Conservation (phyloP, 2,797 vertebrate species). For the Hemibagrus guttatus region DNA sequence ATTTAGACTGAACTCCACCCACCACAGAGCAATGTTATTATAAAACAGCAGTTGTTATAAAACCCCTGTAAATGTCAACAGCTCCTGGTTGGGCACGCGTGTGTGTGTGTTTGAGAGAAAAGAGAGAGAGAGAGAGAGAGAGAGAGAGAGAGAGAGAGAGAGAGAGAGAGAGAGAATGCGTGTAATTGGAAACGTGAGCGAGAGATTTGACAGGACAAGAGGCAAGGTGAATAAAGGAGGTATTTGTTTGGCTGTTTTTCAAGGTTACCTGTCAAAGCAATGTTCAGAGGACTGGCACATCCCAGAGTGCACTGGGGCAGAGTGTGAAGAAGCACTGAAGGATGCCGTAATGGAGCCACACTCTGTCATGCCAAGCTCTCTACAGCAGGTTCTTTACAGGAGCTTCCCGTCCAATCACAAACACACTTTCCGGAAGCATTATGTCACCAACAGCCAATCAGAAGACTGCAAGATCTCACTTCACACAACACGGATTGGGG, state of each 20-base stretch:
- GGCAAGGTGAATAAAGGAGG: constrained; percentile 5
- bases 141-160: neutral
- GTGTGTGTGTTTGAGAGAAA: constrained; percentile 4
- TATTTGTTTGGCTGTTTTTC: constrained; percentile 25
- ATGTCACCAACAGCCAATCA: constrained; percentile 78
- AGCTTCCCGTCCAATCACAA: constrained; percentile 65
- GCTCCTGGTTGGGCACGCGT: neutral
- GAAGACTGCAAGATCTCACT: constrained; percentile 61
- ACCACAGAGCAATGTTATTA: constrained; percentile 26
- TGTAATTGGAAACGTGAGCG: neutral
- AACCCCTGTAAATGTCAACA: constrained; percentile 26
- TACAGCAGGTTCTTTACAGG: constrained; percentile 67
- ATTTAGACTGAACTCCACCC: constrained; percentile 38
- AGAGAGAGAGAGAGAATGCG: neutral
- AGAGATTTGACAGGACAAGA: constrained; percentile 12
- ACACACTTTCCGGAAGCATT: constrained; percentile 67
- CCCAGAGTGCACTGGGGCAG: constrained; percentile 34
- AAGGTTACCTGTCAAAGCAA: constrained; percentile 49
- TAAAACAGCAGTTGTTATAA: constrained; percentile 34
- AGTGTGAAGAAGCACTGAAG: constrained; percentile 7
- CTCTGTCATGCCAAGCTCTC: constrained; percentile 26
- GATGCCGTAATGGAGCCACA: constrained; percentile 34
- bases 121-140: neutral
- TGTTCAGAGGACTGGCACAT: constrained; percentile 32
- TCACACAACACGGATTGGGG: constrained; percentile 69